phyloP scores from a whole-genome alignment of 2,113 vertebrate species.

The Oreochromis tanganicae region DNA sequence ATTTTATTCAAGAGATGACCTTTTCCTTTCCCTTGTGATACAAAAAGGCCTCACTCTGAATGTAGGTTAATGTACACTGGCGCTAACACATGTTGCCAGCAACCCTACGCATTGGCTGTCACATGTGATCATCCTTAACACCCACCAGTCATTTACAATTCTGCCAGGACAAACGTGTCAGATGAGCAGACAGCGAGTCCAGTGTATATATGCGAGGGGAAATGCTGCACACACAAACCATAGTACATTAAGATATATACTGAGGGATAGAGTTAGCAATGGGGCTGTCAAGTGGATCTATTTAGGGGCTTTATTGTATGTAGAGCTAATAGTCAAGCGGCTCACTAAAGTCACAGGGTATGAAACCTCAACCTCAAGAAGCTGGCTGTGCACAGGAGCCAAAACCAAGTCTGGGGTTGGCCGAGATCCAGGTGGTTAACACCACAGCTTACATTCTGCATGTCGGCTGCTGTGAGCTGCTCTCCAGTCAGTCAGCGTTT shows the following conservation, averaged over 20 bases:
- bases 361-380: constrained; percentile 63
- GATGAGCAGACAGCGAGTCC: constrained; percentile 5
- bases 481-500: constrained; percentile 39
- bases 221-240: neutral
- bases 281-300: neutral
- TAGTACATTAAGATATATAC: neutral
- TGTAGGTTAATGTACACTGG: constrained; percentile 67
- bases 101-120: constrained; percentile 64
- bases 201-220: neutral
- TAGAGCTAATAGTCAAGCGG: constrained; percentile 45
- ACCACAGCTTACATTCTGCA: constrained; percentile 56
- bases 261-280: neutral
- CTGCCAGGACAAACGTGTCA: constrained; percentile 31
- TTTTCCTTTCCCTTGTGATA: constrained; percentile 42
- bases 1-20: constrained; percentile 52
- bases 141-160: constrained; percentile 66
- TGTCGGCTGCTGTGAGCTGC: constrained; percentile 42
- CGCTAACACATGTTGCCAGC: constrained; percentile 65
- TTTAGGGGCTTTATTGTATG: constrained; percentile 49
- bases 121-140: constrained; percentile 58
- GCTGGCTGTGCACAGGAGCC: constrained; percentile 5
- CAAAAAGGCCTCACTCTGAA: constrained; percentile 46
- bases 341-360: constrained; percentile 45
- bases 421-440: constrained; percentile 56
- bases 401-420: constrained; percentile 41